These are phyloP conservation scores for Cyrtodaria siliqua DNA, from an alignment of 2,888 invertebrate genomes.

Conservation along the genomic window DNA sequence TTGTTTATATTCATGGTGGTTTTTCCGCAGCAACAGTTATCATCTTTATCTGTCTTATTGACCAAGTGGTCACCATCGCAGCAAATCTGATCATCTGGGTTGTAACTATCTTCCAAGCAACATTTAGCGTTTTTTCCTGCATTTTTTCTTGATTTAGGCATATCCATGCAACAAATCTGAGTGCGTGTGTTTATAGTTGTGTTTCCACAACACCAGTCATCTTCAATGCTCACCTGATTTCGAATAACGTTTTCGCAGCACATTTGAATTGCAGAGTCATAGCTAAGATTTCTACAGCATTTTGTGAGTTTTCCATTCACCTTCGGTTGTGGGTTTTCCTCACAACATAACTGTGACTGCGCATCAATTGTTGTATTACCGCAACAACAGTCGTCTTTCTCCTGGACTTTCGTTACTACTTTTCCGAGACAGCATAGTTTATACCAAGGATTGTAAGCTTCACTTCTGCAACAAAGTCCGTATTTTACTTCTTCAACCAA, in stretches of 20 bases:
- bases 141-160: conserved; percentile 34
- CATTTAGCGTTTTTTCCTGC: conserved; percentile 37
- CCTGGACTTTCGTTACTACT: conserved; percentile 23
- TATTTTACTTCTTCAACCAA: conserved; percentile 39
- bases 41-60: conserved; percentile 27
- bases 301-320: conserved; percentile 33
- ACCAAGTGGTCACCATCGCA: conserved; percentile 31
- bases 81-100: conserved; percentile 35
- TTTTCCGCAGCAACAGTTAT: conserved; percentile 54
- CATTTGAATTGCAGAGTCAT: conserved; percentile 26
- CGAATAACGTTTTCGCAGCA: conserved; percentile 39
- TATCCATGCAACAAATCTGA: conserved; percentile 46
- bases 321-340: conserved; percentile 36
- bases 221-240: conserved; percentile 33
- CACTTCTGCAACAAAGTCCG: conserved; percentile 39
- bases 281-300: conserved; percentile 42
- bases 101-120: conserved; percentile 44
- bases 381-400: conserved; percentile 48
- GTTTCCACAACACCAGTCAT: conserved; percentile 50
- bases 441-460: conserved; percentile 42
- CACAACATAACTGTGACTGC: conserved; percentile 49
- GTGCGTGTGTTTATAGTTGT: conserved; percentile 35
- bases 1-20: conserved; percentile 33
- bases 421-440: conserved; percentile 40
- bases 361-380: conserved; percentile 46